Conservation (phyloP, 1,140 invertebrate genomes). For the Brachionus plicatilis region DNA sequence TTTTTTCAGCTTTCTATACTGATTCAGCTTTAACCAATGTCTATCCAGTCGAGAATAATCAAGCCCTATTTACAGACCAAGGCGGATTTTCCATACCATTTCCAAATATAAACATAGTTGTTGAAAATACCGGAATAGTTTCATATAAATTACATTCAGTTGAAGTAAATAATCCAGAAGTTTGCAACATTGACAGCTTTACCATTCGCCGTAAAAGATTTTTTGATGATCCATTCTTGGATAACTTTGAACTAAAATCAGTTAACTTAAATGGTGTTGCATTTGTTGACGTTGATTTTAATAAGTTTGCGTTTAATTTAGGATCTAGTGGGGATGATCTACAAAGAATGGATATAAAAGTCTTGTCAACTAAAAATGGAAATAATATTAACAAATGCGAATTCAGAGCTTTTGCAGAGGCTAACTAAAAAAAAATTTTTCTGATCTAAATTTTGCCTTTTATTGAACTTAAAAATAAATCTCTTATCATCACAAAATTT, state of each 20-base stretch:
- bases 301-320: neutral
- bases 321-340: neutral
- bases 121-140: neutral
- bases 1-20: neutral
- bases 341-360: neutral
- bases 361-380: neutral
- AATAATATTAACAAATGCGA: neutral
- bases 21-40: neutral
- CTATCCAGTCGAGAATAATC: neutral
- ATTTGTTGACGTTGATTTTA: slow-evolving; percentile 25
- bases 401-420: slow-evolving; percentile 28
- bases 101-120: neutral
- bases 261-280: neutral
- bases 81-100: neutral
- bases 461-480: no score
- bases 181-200: neutral
- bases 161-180: slow-evolving; percentile 10
- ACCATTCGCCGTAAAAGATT: neutral
- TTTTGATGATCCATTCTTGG: neutral
- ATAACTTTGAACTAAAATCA: neutral
- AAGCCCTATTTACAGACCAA: neutral
- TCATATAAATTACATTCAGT: neutral
- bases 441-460: neutral
- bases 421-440: neutral
- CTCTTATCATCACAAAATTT: no score